Conservation (phyloP, 1,140 invertebrate species). For the Muscidifurax raptorellus region DNA sequence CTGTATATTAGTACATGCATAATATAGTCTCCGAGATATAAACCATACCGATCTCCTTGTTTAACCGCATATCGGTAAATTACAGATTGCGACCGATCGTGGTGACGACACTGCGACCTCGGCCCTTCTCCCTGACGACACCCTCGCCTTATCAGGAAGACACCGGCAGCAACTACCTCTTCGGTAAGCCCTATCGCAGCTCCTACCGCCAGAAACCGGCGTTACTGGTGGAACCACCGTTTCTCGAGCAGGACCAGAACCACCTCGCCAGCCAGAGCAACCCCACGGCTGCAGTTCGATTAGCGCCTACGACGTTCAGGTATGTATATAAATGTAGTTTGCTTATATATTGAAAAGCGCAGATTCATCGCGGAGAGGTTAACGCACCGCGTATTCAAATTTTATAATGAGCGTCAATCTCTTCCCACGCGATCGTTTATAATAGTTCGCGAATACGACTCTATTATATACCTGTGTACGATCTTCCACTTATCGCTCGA, state of each 20-base stretch:
- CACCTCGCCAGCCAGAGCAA: constrained; percentile 40
- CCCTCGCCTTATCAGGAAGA: constrained; percentile 55
- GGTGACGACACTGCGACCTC: constrained; percentile 57
- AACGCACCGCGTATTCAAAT: constrained; percentile 9
- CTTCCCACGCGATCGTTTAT: too few species aligned
- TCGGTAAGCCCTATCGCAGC: constrained; percentile 29
- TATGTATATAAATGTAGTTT: not conserved
- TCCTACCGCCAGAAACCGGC: constrained; percentile 36
- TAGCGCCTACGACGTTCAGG: constrained; percentile 39
- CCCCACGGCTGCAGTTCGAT: not conserved
- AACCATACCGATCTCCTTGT: not conserved
- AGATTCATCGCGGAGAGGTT: too few species aligned
- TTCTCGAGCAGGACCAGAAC: constrained; percentile 47
- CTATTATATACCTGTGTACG: too few species aligned
- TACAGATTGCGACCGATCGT: constrained; percentile 54
- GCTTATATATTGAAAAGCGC: too few species aligned
- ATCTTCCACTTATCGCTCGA: not conserved
- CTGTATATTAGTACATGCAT: too few species aligned
- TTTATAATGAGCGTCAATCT: too few species aligned
- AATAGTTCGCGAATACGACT: too few species aligned
- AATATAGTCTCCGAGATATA: too few species aligned
- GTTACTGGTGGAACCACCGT: constrained; percentile 47
- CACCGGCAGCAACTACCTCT: constrained; percentile 47
- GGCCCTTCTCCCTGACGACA: constrained; percentile 53
- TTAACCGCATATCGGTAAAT: not conserved